Evolutionary conservation across 1,140 invertebrate genomes (phyloP), one percentile per base, ranked within the genome.

Genomic region (Drosophila malerkotliana): DNA sequence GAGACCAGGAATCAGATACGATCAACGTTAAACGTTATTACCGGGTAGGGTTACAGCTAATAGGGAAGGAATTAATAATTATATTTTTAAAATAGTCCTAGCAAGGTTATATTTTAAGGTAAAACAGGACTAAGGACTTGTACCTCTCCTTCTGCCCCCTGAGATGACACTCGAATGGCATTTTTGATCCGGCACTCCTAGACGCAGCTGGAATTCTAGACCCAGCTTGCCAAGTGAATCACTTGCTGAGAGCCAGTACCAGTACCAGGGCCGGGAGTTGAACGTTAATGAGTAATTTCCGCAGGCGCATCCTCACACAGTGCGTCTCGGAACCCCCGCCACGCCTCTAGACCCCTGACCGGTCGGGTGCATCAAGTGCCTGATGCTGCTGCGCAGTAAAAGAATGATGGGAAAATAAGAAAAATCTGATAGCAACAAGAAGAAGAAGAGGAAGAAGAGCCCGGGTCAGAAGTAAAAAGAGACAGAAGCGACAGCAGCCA

Each of bases 401-500:
- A 81, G 63, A 69, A 82, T 58, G 81, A 81, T 82, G 81, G 80
- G 71, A 71, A 85, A 85, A 72, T 53, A 63, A 85, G 73, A 80
- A 78, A 87, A 87, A 87, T 87, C 82, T 88, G 82, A 87, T 87
- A 87, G 77, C 78, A 59, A 72, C 67, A 63, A 45, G 48, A 44
- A 14, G 39, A 44, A n/a, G 39, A 14, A 14, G 12, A 44, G n/a
- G 21, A 21, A 21, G 21, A 21, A 21, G 21, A 21, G 21, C 21
- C 3, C 2, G 44, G 44, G 15, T 32, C 3, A 21, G 21, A 21
- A 24, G 18, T 39, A 34, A 47, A 56, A 69, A 83, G 64, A 82
- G 74, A 84, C 82, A 85, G 82, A 85, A 87, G 82, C 82, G 82
- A 82, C 82, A 85, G 82, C 82, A 79, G 82, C 82, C 82, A 85